phyloP scores from a whole-genome alignment of 1,140 invertebrate species.

The Centruroides vittatus region DNA sequence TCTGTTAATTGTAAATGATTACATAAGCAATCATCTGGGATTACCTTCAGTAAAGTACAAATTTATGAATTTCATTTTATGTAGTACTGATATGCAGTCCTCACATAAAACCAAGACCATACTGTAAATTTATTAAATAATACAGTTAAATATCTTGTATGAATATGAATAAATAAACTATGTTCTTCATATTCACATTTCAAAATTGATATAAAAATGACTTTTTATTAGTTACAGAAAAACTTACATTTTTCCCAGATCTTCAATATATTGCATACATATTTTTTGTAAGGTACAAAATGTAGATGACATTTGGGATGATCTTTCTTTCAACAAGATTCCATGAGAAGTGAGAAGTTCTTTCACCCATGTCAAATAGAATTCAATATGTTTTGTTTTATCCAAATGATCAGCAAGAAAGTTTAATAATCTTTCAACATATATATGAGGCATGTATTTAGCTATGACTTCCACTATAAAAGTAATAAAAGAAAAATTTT shows the following conservation, averaged over 20 bases:
- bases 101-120: too few relatives aligned
- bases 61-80: too few relatives aligned
- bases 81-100: too few relatives aligned
- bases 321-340: constrained; percentile 35
- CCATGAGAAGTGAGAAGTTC: constrained; percentile 46
- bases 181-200: too few relatives aligned
- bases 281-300: constrained; percentile 63
- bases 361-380: constrained; percentile 69
- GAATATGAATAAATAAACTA: too few relatives aligned
- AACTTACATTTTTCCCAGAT: constrained; percentile 71
- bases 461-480: constrained; percentile 59
- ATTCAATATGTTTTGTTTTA: constrained; percentile 64
- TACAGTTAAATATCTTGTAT: too few relatives aligned
- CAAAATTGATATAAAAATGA: too few relatives aligned
- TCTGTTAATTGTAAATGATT: too few relatives aligned
- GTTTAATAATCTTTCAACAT: constrained; percentile 52
- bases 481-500: constrained; percentile 11
- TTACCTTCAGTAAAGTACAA: too few relatives aligned
- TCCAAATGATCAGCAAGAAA: constrained; percentile 56
- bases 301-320: constrained; percentile 18
- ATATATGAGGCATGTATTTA: constrained; percentile 50
- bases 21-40: too few relatives aligned
- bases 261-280: constrained; percentile 58
- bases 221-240: background rate
- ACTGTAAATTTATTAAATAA: too few relatives aligned